phyloP scores from a whole-genome alignment of 1,140 invertebrate species.

The Acromyrmex charruanus region DNA sequence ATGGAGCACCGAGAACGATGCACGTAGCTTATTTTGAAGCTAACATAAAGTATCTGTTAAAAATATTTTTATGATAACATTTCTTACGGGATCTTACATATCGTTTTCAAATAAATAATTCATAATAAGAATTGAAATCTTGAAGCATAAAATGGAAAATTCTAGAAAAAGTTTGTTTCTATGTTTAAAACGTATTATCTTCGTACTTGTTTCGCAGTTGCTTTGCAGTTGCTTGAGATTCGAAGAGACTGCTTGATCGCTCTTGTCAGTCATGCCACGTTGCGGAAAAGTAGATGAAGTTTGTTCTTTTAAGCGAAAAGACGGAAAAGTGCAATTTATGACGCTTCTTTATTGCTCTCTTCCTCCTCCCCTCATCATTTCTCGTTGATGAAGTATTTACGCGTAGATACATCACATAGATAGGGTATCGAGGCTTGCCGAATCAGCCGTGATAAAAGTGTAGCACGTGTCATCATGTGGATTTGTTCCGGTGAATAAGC shows the following conservation, averaged over 20 bases:
- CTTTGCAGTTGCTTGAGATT: not conserved
- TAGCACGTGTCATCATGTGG: conserved; percentile 26
- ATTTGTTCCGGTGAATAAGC: not conserved
- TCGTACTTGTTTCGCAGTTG: not conserved
- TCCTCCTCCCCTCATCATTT: not conserved
- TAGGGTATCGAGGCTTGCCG: not conserved
- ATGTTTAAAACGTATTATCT: not conserved
- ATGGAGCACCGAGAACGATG: too few species aligned
- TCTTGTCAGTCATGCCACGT: not conserved
- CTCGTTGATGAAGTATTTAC: not conserved
- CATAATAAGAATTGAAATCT: not conserved
- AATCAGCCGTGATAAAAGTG: conserved; percentile 32
- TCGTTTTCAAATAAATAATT: conserved; percentile 13
- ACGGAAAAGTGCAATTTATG: not conserved
- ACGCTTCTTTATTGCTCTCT: not conserved
- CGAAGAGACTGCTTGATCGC: not conserved
- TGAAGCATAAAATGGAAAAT: not conserved
- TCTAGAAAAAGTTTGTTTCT: not conserved
- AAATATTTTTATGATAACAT: not conserved
- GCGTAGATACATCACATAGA: not conserved
- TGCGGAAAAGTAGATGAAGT: not conserved
- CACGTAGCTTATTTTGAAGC: not conserved
- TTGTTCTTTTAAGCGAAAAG: conserved; percentile 5
- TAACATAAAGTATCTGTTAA: not conserved
- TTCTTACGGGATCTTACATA: not conserved